Conservation (phyloP, 2,113 vertebrate species). For the Sander vitreus region DNA sequence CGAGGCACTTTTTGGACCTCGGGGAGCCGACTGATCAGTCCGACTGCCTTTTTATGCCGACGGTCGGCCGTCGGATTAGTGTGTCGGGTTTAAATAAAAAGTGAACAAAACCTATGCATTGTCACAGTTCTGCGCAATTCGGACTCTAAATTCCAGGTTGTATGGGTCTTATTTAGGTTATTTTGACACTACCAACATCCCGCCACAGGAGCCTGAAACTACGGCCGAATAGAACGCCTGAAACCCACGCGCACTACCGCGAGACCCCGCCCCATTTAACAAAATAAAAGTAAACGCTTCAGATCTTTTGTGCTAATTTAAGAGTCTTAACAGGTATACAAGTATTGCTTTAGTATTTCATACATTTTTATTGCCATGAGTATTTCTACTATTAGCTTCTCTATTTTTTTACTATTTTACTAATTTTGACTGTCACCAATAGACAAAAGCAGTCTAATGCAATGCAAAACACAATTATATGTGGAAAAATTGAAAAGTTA, state of each 20-base stretch:
- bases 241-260: conserved; percentile 16
- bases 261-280: conserved; percentile 31
- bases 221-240: background rate
- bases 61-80: too few species aligned
- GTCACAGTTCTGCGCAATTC: background rate
- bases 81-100: too few species aligned
- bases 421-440: background rate
- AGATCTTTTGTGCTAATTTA: background rate
- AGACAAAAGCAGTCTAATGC: background rate
- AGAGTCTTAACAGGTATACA: background rate
- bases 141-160: background rate
- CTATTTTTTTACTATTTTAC: too few species aligned
- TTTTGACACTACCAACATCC: background rate
- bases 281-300: background rate
- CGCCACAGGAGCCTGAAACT: conserved; percentile 10
- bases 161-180: background rate
- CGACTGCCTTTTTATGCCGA: too few species aligned
- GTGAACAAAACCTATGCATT: background rate
- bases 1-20: too few species aligned
- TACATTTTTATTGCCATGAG: background rate
- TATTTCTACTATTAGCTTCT: background rate
- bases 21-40: too few species aligned
- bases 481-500: background rate
- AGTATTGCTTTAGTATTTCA: accelerated
- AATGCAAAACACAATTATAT: background rate